phyloP scores from a whole-genome alignment of 1,140 invertebrate genomes.

The Platyscapa corneri region DNA sequence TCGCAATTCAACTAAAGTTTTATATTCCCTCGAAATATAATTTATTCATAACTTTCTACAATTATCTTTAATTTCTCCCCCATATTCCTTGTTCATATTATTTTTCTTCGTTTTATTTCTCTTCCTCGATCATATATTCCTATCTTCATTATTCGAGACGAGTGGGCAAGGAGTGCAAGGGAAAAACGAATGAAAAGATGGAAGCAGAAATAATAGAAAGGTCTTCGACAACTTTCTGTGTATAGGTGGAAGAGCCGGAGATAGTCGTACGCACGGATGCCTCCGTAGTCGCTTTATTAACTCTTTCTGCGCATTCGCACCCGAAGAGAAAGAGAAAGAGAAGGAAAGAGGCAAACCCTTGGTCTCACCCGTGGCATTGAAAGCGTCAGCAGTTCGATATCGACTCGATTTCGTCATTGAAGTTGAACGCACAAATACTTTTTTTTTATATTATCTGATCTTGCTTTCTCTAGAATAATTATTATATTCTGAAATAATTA shows the following conservation, averaged over 20 bases:
- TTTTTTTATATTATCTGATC: constrained; percentile 44
- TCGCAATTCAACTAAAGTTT: neutral
- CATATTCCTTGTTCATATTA: constrained; percentile 8
- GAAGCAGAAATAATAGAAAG: constrained; percentile 46
- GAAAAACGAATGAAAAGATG: constrained; percentile 32
- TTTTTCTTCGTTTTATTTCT: neutral
- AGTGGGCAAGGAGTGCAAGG: neutral
- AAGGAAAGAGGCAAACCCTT: constrained; percentile 7
- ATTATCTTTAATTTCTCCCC: constrained; percentile 22
- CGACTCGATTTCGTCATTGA: constrained; percentile 14
- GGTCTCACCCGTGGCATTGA: constrained; percentile 44
- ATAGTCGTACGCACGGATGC: constrained; percentile 40
- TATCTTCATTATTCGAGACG: constrained; percentile 44
- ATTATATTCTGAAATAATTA: neutral
- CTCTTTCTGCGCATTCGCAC: constrained; percentile 49
- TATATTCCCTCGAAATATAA: constrained; percentile 15
- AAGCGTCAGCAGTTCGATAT: constrained; percentile 50
- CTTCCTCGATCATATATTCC: constrained; percentile 39
- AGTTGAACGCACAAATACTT: constrained; percentile 35
- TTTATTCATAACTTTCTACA: constrained; percentile 33
- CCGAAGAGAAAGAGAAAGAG: constrained; percentile 35
- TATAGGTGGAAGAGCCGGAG: neutral
- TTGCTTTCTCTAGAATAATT: neutral
- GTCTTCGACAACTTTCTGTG: constrained; percentile 8
- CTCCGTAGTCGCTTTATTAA: constrained; percentile 47